Conservation (phyloP, 2,113 vertebrate genomes). For the Gobius niger region DNA sequence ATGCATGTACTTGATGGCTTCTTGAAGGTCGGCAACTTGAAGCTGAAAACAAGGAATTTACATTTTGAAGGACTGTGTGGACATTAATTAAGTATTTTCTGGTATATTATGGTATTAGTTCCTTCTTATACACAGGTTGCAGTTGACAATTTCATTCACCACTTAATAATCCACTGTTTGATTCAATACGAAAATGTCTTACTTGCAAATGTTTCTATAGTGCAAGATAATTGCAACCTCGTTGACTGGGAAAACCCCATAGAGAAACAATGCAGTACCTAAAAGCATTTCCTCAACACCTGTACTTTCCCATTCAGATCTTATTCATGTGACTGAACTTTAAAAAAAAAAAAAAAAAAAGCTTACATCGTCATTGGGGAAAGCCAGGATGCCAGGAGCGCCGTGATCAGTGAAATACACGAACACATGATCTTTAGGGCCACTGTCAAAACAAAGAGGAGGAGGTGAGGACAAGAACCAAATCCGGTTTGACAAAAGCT, state of each 20-base stretch:
- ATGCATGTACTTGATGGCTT: constrained; percentile 87
- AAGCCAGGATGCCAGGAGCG: constrained; percentile 87
- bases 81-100: no score
- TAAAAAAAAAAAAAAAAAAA: constrained; percentile 14
- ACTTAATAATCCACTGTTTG: no score
- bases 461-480: not conserved
- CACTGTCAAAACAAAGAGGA: constrained; percentile 75
- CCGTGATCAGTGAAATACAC: constrained; percentile 96
- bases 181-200: no score
- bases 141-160: no score
- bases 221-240: no score
- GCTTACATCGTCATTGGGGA: constrained; percentile 89
- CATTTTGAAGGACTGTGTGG: not conserved
- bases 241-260: no score
- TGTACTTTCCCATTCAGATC: not conserved
- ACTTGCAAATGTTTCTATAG: no score
- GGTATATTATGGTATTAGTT: no score
- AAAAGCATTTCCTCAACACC: not conserved
- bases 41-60: constrained; percentile 80
- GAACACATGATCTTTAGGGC: constrained; percentile 91
- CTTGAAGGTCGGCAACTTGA: constrained; percentile 81
- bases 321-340: not conserved
- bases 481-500: not conserved
- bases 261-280: not conserved
- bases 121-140: no score